Evolutionary conservation across 2,888 invertebrate genomes (phyloP), one percentile per base, ranked within the genome.

Genomic region (Brenthis daphne): DNA sequence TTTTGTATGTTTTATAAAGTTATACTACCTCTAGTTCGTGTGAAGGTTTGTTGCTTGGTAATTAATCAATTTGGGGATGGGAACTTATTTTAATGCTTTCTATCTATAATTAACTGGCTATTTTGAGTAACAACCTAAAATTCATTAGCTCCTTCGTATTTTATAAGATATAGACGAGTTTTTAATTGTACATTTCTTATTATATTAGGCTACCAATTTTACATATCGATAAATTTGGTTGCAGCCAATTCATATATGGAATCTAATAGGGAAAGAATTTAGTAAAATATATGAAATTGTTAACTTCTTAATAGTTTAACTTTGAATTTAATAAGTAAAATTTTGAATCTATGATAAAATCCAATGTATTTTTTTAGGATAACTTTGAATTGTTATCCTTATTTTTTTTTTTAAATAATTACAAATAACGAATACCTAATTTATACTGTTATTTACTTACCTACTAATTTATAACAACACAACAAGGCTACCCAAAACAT

Each of bases 1-100:
- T 87, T 86, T 87, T 85, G 83, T 88, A 83, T 83, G 81, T 85
- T 86, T 85, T 85, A 79, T 84, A 73, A 76, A 77, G 76, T 71
- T 71, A 75, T 69, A 68, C 57, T 78, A 72, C 78, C 73, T 74
- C 75, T 77, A 78, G 76, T 77, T 76, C 81, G 85, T 84, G 85
- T 83, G 85, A 85, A 86, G 68, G 54, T 64, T 64, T 53, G 56
- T 54, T 58, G 65, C 64, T 63, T 48, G 55, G 70, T 72, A 68
- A 73, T 76, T 74, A 74, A 75, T 74, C 68, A 67, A 73, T 70
- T 70, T 67, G 33, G 56, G 58, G 57, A 56, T 61, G 67, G 48
- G 64, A 68, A 66, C 73, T 68, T 57, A 64, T 70, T 72, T 68
- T 69, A 67, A 67, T 68, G 67, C 57, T 71, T 67, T 65, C 70